Percentiles rank a stretch among this genome's conserved stretches.
Conservation (phyloP, 2,113 vertebrate species). For the Nymphicus hollandicus region DNA sequence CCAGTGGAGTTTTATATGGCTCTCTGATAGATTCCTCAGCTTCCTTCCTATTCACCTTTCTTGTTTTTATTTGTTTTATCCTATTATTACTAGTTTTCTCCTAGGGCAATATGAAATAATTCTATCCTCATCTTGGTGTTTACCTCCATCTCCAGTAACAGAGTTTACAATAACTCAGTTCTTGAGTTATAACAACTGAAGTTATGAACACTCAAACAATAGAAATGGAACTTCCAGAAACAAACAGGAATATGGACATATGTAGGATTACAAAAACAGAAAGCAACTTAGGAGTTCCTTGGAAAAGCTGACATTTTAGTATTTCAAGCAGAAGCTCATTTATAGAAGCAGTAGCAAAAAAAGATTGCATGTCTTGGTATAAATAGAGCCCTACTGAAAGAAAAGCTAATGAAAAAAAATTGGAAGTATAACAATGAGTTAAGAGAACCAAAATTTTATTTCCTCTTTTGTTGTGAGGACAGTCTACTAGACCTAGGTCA, state of each 20-base stretch:
- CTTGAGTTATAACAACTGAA: not conserved
- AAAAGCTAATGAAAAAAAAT: not conserved
- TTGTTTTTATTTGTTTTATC: not conserved
- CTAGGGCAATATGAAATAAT: not conserved
- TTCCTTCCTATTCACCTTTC: not conserved
- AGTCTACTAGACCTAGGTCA: not conserved
- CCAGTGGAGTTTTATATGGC: not conserved
- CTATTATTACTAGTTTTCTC: not conserved
- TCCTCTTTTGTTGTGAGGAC: not conserved
- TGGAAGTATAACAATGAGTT: not conserved
- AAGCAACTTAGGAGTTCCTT: not conserved
- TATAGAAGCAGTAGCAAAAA: not conserved
- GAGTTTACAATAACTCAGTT: not conserved
- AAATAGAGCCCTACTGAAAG: not conserved
- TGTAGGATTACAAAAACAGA: not conserved
- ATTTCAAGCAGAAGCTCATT: not conserved
- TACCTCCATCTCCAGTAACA: not conserved
- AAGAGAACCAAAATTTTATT: not conserved
- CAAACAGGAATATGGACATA: not conserved
- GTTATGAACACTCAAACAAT: not conserved
- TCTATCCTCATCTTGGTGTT: not conserved
- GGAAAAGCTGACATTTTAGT: not conserved
- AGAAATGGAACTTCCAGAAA: not conserved
- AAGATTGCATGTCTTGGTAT: not conserved
- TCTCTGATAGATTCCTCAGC: not conserved